Evolutionary conservation across 2,888 invertebrate genomes (phyloP).

Genomic region (Drosophila dives): DNA sequence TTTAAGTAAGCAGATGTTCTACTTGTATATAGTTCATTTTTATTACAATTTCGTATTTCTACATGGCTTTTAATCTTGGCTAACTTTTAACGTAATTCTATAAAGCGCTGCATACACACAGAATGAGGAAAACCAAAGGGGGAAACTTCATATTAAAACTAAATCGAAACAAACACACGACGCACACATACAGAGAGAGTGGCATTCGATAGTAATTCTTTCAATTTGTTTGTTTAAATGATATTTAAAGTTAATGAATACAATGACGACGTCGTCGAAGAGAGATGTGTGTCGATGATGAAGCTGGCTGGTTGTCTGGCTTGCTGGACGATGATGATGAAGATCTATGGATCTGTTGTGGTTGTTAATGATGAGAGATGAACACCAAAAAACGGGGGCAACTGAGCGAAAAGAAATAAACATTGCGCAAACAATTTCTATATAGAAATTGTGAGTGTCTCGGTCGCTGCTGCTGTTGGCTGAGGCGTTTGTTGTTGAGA

Average conservation of each 20-base stretch:
- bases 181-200: conserved; percentile 28
- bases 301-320: conserved; percentile 7
- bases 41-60: conserved; percentile 58
- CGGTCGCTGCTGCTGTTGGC: conserved; percentile 24
- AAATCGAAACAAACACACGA: conserved; percentile 55
- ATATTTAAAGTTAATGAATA: conserved; percentile 59
- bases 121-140: neutral
- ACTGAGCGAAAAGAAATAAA: conserved; percentile 54
- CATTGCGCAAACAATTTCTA: conserved; percentile 68
- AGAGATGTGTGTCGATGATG: conserved; percentile 3
- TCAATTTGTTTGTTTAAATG: conserved; percentile 45
- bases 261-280: conserved; percentile 31
- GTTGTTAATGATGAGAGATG: conserved; percentile 41
- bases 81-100: conserved; percentile 47
- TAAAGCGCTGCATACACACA: conserved; percentile 34
- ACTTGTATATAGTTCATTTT: conserved; percentile 33
- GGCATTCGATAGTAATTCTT: conserved; percentile 31
- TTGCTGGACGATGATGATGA: conserved; percentile 19
- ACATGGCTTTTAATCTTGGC: conserved; percentile 50
- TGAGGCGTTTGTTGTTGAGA: conserved; percentile 17
- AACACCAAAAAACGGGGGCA: conserved; percentile 31
- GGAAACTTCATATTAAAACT: conserved; percentile 51
- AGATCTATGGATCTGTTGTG: conserved; percentile 11
- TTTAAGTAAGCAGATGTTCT: conserved; percentile 6
- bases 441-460: conserved; percentile 42